Evolutionary conservation across 2,888 invertebrate genomes (phyloP).

Genomic region (Lamellibrachia columna): DNA sequence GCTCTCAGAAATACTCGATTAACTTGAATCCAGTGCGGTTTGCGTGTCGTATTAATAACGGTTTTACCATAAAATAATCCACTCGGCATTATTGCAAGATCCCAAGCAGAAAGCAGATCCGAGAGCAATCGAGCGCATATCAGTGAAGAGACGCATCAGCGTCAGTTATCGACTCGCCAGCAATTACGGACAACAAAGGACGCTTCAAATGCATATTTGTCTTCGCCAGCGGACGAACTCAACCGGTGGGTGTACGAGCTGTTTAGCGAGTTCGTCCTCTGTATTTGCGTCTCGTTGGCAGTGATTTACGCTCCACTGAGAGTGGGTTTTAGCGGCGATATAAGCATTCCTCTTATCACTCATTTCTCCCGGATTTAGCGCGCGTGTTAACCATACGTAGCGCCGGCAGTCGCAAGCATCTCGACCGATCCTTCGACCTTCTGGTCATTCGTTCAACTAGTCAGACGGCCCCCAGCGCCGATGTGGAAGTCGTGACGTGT

Average conservation of each 20-base stretch:
- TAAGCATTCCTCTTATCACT: conserved; percentile 1
- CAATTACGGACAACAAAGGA: neutral
- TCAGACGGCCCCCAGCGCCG: neutral
- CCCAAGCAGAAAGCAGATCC: neutral
- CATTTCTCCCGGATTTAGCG: neutral
- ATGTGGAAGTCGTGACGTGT: neutral
- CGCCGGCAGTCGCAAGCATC: neutral
- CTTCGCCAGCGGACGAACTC: neutral
- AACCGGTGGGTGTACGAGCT: neutral
- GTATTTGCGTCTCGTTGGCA: neutral
- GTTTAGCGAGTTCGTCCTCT: neutral
- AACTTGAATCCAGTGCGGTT: neutral
- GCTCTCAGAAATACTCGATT: neutral
- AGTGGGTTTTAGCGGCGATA: neutral
- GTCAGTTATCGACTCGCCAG: neutral
- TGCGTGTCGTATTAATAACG: conserved; percentile 6
- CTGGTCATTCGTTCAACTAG: neutral
- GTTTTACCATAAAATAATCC: conserved; percentile 6
- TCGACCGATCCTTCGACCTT: neutral
- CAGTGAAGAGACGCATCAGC: neutral
- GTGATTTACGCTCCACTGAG: neutral
- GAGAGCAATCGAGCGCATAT: neutral
- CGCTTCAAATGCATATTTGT: conserved; percentile 1
- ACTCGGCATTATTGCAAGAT: neutral
- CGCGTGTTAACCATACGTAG: neutral